Base-by-base conservation (phyloP, 92 coral and sea anemone species). In the Umimayanthus kanabou region DNA sequence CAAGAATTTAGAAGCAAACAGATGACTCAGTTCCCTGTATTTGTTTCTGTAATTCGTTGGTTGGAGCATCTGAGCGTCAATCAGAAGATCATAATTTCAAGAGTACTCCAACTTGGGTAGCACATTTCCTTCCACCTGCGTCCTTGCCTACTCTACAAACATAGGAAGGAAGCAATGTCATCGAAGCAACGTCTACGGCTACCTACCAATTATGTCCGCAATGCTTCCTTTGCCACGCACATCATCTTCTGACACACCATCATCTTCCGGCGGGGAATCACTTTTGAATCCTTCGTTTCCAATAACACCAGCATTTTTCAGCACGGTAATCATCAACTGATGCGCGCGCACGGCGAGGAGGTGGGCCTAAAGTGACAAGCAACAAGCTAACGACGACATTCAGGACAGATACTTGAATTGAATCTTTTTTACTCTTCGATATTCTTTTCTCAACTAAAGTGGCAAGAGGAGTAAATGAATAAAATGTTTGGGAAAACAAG, bases 281-380 rank as follows among this genome's bases (percentile, higher is more conserved):
- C 73, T 29, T 6, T 70, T 47, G 50, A 75, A 33, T 45, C 57
- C 80, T 29, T 71, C 83, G 10, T 85, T 87, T 74, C 87, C 82
- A 69, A 76, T 8, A 26, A 93, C 77, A 4, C 16, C 9, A 47
- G 77, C 77, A n/a, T 73, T 83, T 47, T 45, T 67, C 66, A 83
- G 84, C 71, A 78, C 85, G 29, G 84, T 84, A 4, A 93, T 79
- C 28, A 95, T 85, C 67, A 95, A 49, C 73, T 92, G 92, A 61
- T 95, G 98, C 14, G 91, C 87, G 37, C 85, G 91, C 25, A 95
- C 89, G 30, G 90, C 92, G 40, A 90, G 57, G 40, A 90, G 39
- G 80, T 95, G 94, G 40, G 90, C 96, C 98, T 95, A 75, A 11
- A 53, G 23, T 11, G 14, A 25, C 47, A n/a, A 45, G 40, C 58